These are phyloP conservation scores for Platysteira castanea DNA, from an alignment of 2,113 vertebrate genomes.

Conservation along the genomic window DNA sequence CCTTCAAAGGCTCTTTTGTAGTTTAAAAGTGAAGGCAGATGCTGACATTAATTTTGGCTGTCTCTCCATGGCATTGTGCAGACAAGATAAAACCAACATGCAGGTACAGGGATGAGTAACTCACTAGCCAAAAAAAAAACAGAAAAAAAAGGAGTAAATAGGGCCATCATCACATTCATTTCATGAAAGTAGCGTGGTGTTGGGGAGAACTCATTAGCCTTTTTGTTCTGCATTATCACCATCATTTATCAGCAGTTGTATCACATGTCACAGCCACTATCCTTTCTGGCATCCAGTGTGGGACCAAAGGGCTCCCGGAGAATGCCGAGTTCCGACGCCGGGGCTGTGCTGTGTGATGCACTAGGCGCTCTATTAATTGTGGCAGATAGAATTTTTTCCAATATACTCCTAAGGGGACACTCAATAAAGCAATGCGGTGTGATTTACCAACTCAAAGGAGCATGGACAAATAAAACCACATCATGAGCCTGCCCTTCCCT, in stretches of 20 bases:
- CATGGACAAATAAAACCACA: slow-evolving; percentile 34
- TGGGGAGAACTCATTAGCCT: slow-evolving; percentile 43
- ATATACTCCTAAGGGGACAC: slow-evolving; percentile 51
- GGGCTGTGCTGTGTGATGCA: slow-evolving; percentile 15
- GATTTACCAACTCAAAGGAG: slow-evolving; percentile 55
- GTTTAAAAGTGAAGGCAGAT: slow-evolving; percentile 29
- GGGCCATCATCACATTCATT: slow-evolving; percentile 28
- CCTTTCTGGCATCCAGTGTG: slow-evolving; percentile 37
- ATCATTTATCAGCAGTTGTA: slow-evolving; percentile 44
- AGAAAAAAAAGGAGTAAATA: background rate
- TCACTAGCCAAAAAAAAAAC: background rate
- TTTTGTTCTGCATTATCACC: slow-evolving; percentile 44
- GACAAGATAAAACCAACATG: background rate
- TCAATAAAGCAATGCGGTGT: slow-evolving; percentile 53
- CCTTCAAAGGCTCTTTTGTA: slow-evolving; percentile 18
- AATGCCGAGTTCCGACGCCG: background rate
- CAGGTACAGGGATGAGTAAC: slow-evolving; percentile 14
- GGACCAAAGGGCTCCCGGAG: background rate
- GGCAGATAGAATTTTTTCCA: slow-evolving; percentile 60
- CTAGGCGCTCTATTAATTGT: slow-evolving; percentile 57
- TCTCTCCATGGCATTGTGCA: background rate
- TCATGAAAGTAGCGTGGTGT: background rate
- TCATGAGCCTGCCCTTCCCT: background rate
- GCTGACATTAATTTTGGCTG: slow-evolving; percentile 36
- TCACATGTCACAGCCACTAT: slow-evolving; percentile 38